Evolutionary conservation across 2,113 vertebrate genomes (phyloP), one percentile per base, ranked within the genome.

Genomic region (Lathamus discolor): DNA sequence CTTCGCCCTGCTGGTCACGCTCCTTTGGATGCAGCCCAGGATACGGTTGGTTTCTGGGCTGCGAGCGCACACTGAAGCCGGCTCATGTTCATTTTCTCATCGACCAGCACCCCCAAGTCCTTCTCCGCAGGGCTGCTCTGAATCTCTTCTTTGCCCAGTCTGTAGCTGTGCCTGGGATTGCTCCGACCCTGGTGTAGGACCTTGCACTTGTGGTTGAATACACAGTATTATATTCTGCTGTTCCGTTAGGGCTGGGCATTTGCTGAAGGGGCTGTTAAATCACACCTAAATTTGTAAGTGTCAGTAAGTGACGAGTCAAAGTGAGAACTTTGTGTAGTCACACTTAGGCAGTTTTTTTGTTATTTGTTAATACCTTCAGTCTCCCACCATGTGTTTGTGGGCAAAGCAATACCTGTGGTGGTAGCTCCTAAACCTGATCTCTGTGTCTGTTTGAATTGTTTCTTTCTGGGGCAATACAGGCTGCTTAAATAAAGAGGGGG

Each of bases 171-270:
- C 37, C 37, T 37, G 37, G 37, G 37, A 37, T 37, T 37, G 37
- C 37, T 37, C 37, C 37, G 37, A 37, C 37, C 37, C 37, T 7
- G 37, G 37, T 37, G 37, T 37, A 37, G 37, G 37, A 37, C 37
- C 37, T 37, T 37, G 37, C 37, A 37, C 37, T 37, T 37, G 37
- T 37, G 37, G 37, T 37, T 37, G 37, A 37, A 37, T 37, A 37
- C 25, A 10, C 31, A 9, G 0, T 33, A 4, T 54, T 52, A 7
- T 27, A 8, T 74, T 83, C 41, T 48, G 0, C 43, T 84, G 1
- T 10, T 74, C 0, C 7, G 9, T 49, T 37, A 8, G 43, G 13
- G 67, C 17, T 70, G 62, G 35, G 24, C 24, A 1, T 66, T 78
- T 73, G 62, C 43, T 85, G 70, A 79, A 80, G 54, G 48, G 62